Conservation (phyloP, 1,140 invertebrate species). For the Neodiprion virginianus region DNA sequence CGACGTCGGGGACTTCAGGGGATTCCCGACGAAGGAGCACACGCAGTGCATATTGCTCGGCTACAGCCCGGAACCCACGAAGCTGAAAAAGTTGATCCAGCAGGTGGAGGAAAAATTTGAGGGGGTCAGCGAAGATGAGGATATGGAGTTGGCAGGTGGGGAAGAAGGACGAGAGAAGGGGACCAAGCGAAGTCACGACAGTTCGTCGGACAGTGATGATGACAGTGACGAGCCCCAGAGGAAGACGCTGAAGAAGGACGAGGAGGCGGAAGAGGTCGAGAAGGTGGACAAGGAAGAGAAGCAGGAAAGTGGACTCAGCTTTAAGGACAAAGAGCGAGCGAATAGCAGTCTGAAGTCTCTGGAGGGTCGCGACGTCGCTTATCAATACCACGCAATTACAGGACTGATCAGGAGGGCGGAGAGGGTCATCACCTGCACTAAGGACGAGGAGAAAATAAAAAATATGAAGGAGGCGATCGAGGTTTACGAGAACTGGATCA, state of each 20-base stretch:
- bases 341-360: conserved; percentile 36
- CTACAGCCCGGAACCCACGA: conserved; percentile 50
- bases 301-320: conserved; percentile 31
- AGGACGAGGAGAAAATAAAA: conserved; percentile 42
- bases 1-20: conserved; percentile 41
- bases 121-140: not conserved
- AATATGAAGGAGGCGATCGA: conserved; percentile 51
- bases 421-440: conserved; percentile 44
- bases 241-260: conserved; percentile 22
- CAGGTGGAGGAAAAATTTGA: conserved; percentile 41
- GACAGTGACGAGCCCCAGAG: conserved; percentile 27
- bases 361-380: conserved; percentile 37
- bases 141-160: conserved; percentile 18
- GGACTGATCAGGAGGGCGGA: conserved; percentile 40
- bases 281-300: conserved; percentile 10
- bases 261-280: conserved; percentile 14
- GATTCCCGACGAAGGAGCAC: conserved; percentile 51
- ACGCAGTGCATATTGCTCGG: conserved; percentile 48
- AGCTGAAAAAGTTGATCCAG: conserved; percentile 46
- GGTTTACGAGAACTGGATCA: conserved; percentile 54
- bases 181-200: conserved; percentile 24
- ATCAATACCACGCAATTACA: conserved; percentile 40
- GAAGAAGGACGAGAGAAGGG: conserved; percentile 11
- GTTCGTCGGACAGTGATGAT: conserved; percentile 17
- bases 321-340: conserved; percentile 41